Conservation (phyloP, 2,888 invertebrate genomes). For the Cheilosia pagana region DNA sequence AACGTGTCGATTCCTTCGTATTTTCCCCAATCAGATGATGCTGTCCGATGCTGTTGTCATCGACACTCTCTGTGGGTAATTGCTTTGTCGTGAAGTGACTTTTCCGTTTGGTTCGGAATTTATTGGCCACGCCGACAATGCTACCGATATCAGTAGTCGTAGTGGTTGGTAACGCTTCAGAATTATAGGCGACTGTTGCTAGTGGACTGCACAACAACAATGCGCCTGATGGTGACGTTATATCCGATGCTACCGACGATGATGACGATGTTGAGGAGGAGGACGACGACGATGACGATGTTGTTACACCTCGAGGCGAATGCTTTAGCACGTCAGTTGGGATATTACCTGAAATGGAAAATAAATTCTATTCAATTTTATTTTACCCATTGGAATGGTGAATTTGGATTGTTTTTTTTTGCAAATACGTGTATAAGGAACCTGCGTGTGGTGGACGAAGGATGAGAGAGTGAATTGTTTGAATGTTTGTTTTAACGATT, state of each 20-base stretch:
- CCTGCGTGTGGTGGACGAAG: background rate
- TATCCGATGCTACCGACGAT: slow-evolving; percentile 49
- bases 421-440: background rate
- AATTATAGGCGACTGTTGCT: background rate
- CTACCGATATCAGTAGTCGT: slow-evolving; percentile 43
- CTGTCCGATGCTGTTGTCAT: slow-evolving; percentile 77
- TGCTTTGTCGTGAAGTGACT: slow-evolving; percentile 71
- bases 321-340: slow-evolving; percentile 79
- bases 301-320: slow-evolving; percentile 76
- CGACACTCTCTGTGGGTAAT: slow-evolving; percentile 66
- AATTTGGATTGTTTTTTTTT: background rate
- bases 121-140: slow-evolving; percentile 75
- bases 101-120: slow-evolving; percentile 73
- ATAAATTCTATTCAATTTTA: slow-evolving; percentile 14
- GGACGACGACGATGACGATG: slow-evolving; percentile 61
- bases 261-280: slow-evolving; percentile 62
- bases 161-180: slow-evolving; percentile 5
- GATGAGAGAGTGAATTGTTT: slow-evolving; percentile 9
- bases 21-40: slow-evolving; percentile 61
- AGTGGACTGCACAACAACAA: slow-evolving; percentile 12
- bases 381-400: slow-evolving; percentile 8
- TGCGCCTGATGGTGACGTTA: slow-evolving; percentile 28
- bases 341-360: slow-evolving; percentile 79
- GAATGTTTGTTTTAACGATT: background rate
- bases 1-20: slow-evolving; percentile 34